Evolutionary conservation across 2,797 vertebrate species (phyloP), one percentile per base, ranked within the genome.

Genomic region (Manis pentadactyla): DNA sequence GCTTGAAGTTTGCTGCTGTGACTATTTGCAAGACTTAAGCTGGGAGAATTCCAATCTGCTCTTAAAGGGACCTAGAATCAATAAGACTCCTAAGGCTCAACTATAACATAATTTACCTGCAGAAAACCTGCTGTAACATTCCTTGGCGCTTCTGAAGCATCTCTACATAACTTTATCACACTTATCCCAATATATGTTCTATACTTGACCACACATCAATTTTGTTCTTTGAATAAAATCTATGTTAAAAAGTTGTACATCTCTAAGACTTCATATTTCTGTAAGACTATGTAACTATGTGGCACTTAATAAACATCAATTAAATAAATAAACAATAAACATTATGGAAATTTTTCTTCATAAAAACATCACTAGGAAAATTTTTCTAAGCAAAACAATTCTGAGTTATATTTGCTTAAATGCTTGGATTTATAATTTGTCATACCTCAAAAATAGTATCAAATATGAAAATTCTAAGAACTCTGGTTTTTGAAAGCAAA

Each of bases 401-500:
- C 74, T 95, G 10, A 94, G 31, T 93, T 90, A 93, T 81, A 88
- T 63, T 78, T 94, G 21, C 73, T 63, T 87, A 91, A 81, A 64
- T 73, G 13, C 68, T 79, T 93, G 27, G 7, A 77, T 5, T 83
- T 51, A 87, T 31, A 37, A 85, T 93, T 82, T 25, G 90, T 27
- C 34, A 79, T 78, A 18, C 3, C 73, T 97, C 53, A 79, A 42
- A 87, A 94, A 96, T 34, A 87, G 90, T 73, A 29, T 71, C 46
- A 95, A 91, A 79, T 83, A 66, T 89, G 23, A 95, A 95, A 77
- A 86, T 49, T 90, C 17, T 63, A 91, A 75, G 55, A 87, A 77
- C 12, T 87, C 1, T 6, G 55, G 63, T 51, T 88, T 64, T 90
- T 90, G 69, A 87, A 77, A 92, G 18, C 74, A 85, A 87, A 90